Conservation (phyloP, 2,888 invertebrate species). For the Mythimna ferrago region DNA sequence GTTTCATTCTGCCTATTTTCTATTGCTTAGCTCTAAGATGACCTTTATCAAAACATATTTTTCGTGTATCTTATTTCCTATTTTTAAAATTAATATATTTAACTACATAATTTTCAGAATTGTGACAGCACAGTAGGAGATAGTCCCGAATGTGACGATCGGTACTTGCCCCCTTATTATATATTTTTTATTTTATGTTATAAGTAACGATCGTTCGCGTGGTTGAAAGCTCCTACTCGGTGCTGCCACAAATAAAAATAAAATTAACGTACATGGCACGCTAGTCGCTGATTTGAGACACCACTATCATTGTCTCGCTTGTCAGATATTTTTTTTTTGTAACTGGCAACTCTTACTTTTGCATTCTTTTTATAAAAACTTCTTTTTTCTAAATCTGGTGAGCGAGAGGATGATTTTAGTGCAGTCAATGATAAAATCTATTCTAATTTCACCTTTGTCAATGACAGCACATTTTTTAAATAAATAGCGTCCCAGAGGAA, state of each 20-base stretch:
- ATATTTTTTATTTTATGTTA: slow-evolving; percentile 58
- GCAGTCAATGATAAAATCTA: slow-evolving; percentile 77
- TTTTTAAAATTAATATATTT: slow-evolving; percentile 56
- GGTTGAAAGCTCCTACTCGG: slow-evolving; percentile 82
- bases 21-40: slow-evolving; percentile 53
- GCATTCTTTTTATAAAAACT: slow-evolving; percentile 44
- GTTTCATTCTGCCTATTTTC: slow-evolving; percentile 51
- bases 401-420: slow-evolving; percentile 84
- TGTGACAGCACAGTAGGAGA: slow-evolving; percentile 89
- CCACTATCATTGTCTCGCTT: slow-evolving; percentile 88
- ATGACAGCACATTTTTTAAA: slow-evolving; percentile 72
- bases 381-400: slow-evolving; percentile 67
- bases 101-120: slow-evolving; percentile 76
- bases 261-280: slow-evolving; percentile 86
- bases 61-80: slow-evolving; percentile 60
- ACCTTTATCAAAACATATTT: slow-evolving; percentile 45
- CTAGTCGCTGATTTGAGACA: slow-evolving; percentile 90
- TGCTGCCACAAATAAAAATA: slow-evolving; percentile 84
- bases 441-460: slow-evolving; percentile 72
- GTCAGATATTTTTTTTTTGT: slow-evolving; percentile 69
- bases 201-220: slow-evolving; percentile 85
- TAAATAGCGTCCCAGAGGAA: slow-evolving; percentile 85
- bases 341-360: slow-evolving; percentile 38
- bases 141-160: slow-evolving; percentile 83
- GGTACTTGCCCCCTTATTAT: slow-evolving; percentile 74